Evolutionary conservation across 2,888 invertebrate genomes (phyloP).

Genomic region (Coelogynopora nodosa): DNA sequence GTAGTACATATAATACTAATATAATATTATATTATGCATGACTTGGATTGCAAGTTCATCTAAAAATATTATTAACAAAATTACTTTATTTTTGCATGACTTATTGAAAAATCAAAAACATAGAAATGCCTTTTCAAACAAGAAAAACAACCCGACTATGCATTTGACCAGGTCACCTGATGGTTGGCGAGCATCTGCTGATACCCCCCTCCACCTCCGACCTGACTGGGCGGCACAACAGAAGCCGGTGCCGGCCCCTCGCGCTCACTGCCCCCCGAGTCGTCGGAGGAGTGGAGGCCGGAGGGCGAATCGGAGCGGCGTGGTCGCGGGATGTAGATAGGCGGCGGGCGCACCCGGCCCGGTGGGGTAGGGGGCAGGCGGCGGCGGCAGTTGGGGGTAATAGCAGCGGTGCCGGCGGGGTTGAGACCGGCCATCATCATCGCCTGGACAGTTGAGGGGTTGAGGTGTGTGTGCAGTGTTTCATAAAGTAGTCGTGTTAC

Average conservation of each 20-base stretch:
- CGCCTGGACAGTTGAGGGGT: neutral
- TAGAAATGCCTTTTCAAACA: too few species aligned
- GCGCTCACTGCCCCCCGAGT: neutral
- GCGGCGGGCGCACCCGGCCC: conserved; percentile 10
- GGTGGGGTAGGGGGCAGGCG: conserved; percentile 11
- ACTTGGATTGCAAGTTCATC: too few species aligned
- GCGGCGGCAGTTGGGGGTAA: neutral
- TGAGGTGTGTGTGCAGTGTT: too few species aligned
- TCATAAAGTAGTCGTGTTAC: too few species aligned
- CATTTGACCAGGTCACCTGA: too few species aligned
- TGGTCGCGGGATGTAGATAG: conserved; percentile 9
- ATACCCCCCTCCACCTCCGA: neutral
- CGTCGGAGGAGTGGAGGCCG: neutral
- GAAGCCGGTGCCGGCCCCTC: neutral
- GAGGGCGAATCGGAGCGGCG: neutral
- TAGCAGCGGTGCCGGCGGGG: neutral
- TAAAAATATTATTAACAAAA: too few species aligned
- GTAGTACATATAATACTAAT: too few species aligned
- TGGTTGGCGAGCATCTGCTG: neutral
- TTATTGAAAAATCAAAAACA: too few species aligned
- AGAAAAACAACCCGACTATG: too few species aligned
- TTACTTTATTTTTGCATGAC: too few species aligned
- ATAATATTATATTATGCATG: too few species aligned
- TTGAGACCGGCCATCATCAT: conserved; percentile 23
- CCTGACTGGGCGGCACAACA: neutral